phyloP scores from a whole-genome alignment of 1,140 invertebrate species.

The Platorchestia sp. region DNA sequence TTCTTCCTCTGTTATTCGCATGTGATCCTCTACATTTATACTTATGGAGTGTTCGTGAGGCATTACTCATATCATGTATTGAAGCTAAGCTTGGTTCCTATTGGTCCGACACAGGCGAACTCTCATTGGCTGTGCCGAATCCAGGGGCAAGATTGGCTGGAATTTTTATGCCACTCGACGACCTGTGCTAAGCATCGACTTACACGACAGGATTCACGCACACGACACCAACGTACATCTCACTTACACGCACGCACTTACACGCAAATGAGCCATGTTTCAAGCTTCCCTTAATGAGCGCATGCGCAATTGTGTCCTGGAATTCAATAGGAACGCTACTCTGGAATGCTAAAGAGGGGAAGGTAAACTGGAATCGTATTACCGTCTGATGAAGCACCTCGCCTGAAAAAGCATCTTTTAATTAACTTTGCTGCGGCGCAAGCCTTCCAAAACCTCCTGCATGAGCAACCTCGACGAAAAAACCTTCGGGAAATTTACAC shows the following conservation, averaged over 20 bases:
- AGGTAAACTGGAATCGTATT: conserved; percentile 42
- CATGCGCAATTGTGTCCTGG: conserved; percentile 14
- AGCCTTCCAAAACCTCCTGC: background rate
- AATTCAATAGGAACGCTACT: conserved; percentile 42
- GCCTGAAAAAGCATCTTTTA: conserved; percentile 45
- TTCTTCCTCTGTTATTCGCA: conserved; percentile 37
- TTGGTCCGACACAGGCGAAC: background rate
- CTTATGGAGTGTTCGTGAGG: background rate
- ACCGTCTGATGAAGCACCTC: conserved; percentile 40
- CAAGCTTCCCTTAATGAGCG: conserved; percentile 3
- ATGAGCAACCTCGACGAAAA: background rate
- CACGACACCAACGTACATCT: conserved; percentile 3
- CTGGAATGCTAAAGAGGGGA: conserved; percentile 41
- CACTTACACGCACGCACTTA: background rate
- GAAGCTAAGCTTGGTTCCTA: background rate
- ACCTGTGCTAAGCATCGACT: background rate
- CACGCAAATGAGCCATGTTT: conserved; percentile 10
- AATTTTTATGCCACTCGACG: background rate
- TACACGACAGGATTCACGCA: conserved; percentile 1
- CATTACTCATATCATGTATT: conserved; percentile 29
- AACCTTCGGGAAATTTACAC: background rate
- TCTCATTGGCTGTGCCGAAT: background rate
- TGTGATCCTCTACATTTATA: conserved; percentile 40
- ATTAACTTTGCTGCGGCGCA: conserved; percentile 2
- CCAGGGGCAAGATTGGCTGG: conserved; percentile 13